Percentiles rank a stretch among this genome's conserved stretches.
Evolutionary conservation across 2,888 invertebrate species (phyloP).

Genomic region (Drosophila diplacantha): DNA sequence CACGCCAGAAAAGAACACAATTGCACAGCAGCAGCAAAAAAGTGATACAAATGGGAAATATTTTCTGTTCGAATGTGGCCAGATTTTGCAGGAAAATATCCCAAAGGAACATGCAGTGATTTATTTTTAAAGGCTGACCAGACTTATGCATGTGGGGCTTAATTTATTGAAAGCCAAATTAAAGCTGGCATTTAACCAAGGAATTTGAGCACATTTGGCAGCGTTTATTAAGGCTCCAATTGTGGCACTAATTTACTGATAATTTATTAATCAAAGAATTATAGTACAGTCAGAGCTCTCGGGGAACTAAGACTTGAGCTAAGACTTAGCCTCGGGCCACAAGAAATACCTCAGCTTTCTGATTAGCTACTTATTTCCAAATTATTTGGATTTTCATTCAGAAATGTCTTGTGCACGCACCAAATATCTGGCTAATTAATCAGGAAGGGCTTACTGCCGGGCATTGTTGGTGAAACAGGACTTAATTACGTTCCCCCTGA

Average conservation of each 20-base stretch:
- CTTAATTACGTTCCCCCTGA: conserved; percentile 5
- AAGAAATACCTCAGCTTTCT: background rate
- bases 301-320: no score
- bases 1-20: background rate
- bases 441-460: background rate
- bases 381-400: conserved; percentile 2
- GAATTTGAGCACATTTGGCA: background rate
- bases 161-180: background rate
- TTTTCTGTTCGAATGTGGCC: conserved; percentile 8
- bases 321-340: background rate
- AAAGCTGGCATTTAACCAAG: background rate
- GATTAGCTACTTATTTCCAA: background rate
- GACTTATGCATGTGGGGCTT: background rate
- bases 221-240: background rate
- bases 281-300: background rate
- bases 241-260: no score
- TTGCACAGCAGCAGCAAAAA: background rate
- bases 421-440: conserved; percentile 11
- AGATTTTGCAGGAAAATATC: background rate
- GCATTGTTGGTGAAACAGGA: conserved; percentile 4
- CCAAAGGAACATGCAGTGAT: conserved; percentile 3
- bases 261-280: background rate
- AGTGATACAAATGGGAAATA: conserved; percentile 2
- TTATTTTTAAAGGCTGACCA: background rate
- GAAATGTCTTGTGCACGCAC: background rate